Conservation (phyloP, 2,797 vertebrate genomes). For the Falco biarmicus region DNA sequence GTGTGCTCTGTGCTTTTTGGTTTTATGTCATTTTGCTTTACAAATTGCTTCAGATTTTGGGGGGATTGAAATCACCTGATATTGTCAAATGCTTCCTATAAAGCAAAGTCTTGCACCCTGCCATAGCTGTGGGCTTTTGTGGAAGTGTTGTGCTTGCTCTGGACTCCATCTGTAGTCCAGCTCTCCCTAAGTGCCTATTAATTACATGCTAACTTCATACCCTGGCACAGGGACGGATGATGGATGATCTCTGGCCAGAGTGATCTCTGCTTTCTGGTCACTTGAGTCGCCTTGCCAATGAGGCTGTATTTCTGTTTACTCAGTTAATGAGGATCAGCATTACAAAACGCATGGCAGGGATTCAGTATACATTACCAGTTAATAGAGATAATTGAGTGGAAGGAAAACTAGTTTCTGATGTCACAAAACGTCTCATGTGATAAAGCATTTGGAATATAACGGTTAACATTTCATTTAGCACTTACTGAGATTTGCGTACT, state of each 20-base stretch:
- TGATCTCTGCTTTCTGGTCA: slow-evolving; percentile 7
- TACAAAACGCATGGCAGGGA: slow-evolving; percentile 17
- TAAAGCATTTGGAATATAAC: slow-evolving; percentile 36
- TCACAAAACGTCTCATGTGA: slow-evolving; percentile 49
- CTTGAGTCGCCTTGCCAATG: not conserved
- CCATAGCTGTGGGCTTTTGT: not conserved
- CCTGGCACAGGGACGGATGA: not conserved
- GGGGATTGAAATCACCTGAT: not conserved
- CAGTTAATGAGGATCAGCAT: slow-evolving; percentile 39
- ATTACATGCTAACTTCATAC: not conserved
- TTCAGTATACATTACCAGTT: slow-evolving; percentile 40
- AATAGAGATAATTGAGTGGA: slow-evolving; percentile 64
- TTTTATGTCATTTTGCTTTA: not conserved
- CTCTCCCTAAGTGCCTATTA: not conserved
- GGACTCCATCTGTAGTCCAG: not conserved
- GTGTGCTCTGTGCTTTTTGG: not conserved
- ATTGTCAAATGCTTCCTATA: not conserved
- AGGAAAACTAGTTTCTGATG: slow-evolving; percentile 59
- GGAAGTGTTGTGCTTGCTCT: not conserved
- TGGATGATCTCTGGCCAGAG: not conserved
- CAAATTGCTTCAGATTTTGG: not conserved
- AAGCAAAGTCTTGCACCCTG: not conserved
- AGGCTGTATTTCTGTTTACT: slow-evolving; percentile 43
- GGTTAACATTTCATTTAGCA: slow-evolving; percentile 42
- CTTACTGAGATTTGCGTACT: not conserved